phyloP scores from a whole-genome alignment of 2,797 vertebrate species.

The Pangasius larnaudii region DNA sequence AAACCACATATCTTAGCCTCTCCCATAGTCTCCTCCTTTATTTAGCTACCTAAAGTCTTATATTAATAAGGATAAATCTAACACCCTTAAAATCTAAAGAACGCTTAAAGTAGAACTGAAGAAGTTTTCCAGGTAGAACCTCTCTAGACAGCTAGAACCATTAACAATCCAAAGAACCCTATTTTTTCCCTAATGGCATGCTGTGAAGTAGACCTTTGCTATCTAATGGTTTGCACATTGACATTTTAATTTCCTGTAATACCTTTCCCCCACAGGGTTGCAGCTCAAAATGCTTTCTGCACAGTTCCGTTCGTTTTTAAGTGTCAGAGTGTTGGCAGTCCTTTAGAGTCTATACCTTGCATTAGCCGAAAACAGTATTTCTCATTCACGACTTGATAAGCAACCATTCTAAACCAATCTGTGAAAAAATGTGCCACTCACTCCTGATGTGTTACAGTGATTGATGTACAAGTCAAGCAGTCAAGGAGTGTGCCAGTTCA shows the following conservation, averaged over 20 bases:
- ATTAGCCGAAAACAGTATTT: neutral
- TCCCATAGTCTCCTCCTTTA: neutral
- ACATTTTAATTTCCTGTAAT: neutral
- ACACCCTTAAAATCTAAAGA: neutral
- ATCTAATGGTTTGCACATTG: neutral
- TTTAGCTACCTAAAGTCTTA: neutral
- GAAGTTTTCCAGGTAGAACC: neutral
- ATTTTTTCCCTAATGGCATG: neutral
- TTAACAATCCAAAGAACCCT: neutral
- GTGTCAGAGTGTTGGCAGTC: neutral
- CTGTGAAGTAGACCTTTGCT: neutral
- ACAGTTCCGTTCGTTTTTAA: neutral
- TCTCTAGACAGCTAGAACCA: neutral
- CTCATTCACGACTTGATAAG: neutral
- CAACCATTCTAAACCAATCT: neutral
- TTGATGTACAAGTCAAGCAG: neutral
- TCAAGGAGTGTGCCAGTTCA: neutral
- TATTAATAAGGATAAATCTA: neutral
- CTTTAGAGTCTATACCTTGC: neutral
- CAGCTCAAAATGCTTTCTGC: slow-evolving; percentile 1
- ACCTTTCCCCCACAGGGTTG: neutral
- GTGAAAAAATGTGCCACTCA: neutral
- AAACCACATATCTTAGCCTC: neutral
- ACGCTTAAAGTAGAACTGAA: neutral
- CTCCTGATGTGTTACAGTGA: neutral